These are phyloP conservation scores for Mormyrops attenuatus DNA, from an alignment of 2,797 vertebrate species.

Conservation along the genomic window DNA sequence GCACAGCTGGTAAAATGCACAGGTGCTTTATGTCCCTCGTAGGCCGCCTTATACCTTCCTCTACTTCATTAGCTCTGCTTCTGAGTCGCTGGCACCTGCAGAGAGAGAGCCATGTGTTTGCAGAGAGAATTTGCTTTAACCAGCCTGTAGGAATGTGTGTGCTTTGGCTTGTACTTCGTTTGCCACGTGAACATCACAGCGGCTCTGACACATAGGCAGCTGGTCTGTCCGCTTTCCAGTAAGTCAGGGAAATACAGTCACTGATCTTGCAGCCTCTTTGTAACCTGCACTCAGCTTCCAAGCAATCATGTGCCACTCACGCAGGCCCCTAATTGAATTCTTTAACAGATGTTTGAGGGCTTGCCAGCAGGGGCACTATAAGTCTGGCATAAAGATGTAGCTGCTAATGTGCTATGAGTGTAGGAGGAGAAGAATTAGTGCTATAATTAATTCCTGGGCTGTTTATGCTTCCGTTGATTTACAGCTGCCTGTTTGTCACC, in stretches of 20 bases:
- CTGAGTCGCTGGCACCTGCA: not conserved
- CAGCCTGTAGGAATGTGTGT: conserved; percentile 9
- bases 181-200: not conserved
- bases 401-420: not conserved
- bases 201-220: conserved; percentile 16
- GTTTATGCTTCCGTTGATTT: conserved; percentile 26
- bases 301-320: not conserved
- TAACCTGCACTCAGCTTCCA: not conserved
- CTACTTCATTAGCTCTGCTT: not conserved
- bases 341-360: not conserved
- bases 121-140: not conserved
- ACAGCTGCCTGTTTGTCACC: conserved; percentile 37
- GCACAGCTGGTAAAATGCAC: not conserved
- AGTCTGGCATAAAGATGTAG: not conserved
- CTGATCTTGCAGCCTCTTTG: not conserved
- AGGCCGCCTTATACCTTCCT: not conserved
- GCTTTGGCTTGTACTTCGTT: not conserved
- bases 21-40: not conserved
- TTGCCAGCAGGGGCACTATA: not conserved
- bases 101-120: not conserved
- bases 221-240: not conserved
- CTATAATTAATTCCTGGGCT: conserved; percentile 15
- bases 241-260: not conserved
- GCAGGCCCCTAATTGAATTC: not conserved
- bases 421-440: not conserved